These are phyloP conservation scores for Hirtodrosophila trivittata DNA, from an alignment of 2,888 invertebrate species.

Conservation along the genomic window DNA sequence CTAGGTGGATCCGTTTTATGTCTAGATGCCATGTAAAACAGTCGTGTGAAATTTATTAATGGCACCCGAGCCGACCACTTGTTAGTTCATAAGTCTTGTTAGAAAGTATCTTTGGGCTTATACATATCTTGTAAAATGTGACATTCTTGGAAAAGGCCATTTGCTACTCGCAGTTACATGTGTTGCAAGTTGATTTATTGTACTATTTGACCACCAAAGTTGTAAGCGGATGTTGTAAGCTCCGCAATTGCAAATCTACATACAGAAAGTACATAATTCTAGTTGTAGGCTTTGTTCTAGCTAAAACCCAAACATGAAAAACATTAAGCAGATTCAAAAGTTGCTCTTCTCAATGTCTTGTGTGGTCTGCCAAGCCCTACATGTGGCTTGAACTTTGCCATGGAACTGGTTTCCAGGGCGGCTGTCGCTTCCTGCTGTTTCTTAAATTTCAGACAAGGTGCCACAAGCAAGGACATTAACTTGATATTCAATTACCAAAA, in stretches of 20 bases:
- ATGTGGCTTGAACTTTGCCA: constrained; percentile 61
- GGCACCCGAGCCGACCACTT: constrained; percentile 33
- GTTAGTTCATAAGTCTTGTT: constrained; percentile 56
- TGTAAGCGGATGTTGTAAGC: constrained; percentile 71
- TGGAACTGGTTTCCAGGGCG: constrained; percentile 36
- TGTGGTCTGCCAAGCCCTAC: constrained; percentile 40
- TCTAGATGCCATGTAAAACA: constrained; percentile 69
- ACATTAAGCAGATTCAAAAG: constrained; percentile 23
- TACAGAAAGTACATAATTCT: constrained; percentile 10
- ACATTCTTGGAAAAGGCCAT: constrained; percentile 59
- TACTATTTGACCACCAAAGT: constrained; percentile 27
- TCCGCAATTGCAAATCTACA: constrained; percentile 54
- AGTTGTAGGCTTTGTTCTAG: constrained; percentile 50
- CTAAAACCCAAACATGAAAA: constrained; percentile 44
- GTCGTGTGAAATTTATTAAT: constrained; percentile 76
- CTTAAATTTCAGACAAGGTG: constrained; percentile 59
- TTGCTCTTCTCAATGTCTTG: not conserved
- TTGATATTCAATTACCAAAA: constrained; percentile 56
- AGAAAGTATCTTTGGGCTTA: constrained; percentile 49
- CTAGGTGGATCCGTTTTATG: constrained; percentile 31
- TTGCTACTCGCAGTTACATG: constrained; percentile 34
- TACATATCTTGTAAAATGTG: constrained; percentile 34
- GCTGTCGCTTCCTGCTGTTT: constrained; percentile 66
- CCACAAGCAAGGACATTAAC: constrained; percentile 58
- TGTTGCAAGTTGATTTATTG: constrained; percentile 56